Base-by-base conservation (phyloP, 2,888 invertebrate genomes). In the Amphipoea oculea region DNA sequence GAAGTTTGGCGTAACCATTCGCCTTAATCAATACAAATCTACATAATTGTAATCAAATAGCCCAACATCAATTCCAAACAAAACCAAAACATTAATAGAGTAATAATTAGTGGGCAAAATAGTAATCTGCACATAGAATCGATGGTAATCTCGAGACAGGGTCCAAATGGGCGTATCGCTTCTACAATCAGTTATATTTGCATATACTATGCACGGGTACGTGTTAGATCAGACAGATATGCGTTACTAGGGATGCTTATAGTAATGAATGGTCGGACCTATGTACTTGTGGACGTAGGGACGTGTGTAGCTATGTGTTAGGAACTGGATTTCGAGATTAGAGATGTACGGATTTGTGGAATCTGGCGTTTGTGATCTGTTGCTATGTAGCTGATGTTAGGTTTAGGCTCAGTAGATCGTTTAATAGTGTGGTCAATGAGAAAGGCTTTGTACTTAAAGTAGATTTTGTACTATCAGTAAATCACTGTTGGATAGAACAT, bases 121-220 rank as follows among this genome's bases (percentile, higher is more conserved):
- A 77, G 89, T 86, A 90, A 93, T 93, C 90, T 85, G 81, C 69
- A 45, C 72, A 86, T 83, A 86, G 79, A 87, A 83, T 68, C 82
- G 85, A 85, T 89, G 76, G 54, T 84, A 51, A 90, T 88, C 85
- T 78, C 40, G 29, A n/a, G 81, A 85, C 85, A 84, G 79, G 79
- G 76, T 85, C 90, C 90, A 88, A 91, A 91, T 86, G 89, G 90
- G 90, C 89, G 88, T 93, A 93, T 93, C 92, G 83, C 74, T 68
- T 74, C 78, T 82, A 85, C 85, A 87, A 92, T 92, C 92, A 73
- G 76, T 69, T 62, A 76, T 88, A 93, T 93, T 93, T 91, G 91
- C 93, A 93, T 93, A 92, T 91, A 91, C 90, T 92, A 92, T 92
- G 87, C 89, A 80, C 87, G 74, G 84, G 82, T 76, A 90, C 84